phyloP scores from a whole-genome alignment of 2,113 vertebrate genomes.

The Theristicus caerulescens region DNA sequence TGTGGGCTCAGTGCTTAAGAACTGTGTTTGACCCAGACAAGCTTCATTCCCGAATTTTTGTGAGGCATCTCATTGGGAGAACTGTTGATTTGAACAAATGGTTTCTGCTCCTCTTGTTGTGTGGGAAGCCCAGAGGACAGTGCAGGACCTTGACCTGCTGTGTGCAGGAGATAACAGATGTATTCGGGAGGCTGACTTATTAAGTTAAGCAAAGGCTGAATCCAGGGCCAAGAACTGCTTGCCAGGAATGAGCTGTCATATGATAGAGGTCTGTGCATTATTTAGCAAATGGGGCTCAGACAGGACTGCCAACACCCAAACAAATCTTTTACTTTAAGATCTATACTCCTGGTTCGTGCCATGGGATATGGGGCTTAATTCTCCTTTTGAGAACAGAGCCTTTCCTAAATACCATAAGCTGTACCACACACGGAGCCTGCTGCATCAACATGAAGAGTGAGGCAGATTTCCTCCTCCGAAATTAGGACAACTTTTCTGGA shows the following conservation, averaged over 20 bases:
- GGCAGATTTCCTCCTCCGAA: conserved; percentile 34
- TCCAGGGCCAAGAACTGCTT: background rate
- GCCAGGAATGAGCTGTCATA: background rate
- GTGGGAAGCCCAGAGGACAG: background rate
- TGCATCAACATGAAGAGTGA: background rate
- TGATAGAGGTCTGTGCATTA: background rate
- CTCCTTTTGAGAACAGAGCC: background rate
- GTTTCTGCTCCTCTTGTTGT: background rate
- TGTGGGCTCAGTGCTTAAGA: background rate
- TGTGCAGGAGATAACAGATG: background rate
- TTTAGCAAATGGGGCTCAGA: background rate
- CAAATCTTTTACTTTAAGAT: background rate
- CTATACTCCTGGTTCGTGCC: background rate
- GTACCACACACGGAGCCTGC: background rate
- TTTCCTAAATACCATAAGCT: background rate
- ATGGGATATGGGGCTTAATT: background rate
- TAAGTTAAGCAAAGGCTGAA: background rate
- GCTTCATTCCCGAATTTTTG: background rate
- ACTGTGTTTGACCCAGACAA: background rate
- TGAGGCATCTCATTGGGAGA: background rate
- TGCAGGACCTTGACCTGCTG: background rate
- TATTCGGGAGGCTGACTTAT: background rate
- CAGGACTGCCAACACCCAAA: background rate
- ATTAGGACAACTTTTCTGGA: conserved; percentile 50
- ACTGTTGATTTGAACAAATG: background rate